phyloP scores from a whole-genome alignment of 2,888 invertebrate genomes.

The Serrognathus titanus region DNA sequence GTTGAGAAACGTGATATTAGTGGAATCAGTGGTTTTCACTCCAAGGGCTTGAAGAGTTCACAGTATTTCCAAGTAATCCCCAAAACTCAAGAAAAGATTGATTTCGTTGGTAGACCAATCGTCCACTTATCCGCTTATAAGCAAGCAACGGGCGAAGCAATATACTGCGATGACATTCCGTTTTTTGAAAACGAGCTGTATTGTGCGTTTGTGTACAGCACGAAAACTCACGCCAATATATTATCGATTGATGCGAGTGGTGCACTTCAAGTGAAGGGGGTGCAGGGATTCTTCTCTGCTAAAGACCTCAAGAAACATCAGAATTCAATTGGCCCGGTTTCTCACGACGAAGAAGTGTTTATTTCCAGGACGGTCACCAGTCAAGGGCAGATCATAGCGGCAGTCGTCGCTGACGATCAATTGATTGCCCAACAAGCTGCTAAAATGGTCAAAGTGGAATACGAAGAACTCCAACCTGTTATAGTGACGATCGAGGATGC shows the following conservation, averaged over 20 bases:
- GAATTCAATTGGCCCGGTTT: conserved; percentile 67
- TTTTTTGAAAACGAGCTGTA: conserved; percentile 73
- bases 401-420: conserved; percentile 75
- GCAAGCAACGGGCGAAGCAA: conserved; percentile 89
- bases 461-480: conserved; percentile 76
- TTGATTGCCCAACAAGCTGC: conserved; percentile 79
- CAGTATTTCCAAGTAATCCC: conserved; percentile 64
- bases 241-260: conserved; percentile 68
- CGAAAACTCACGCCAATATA: conserved; percentile 78
- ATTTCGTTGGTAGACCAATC: conserved; percentile 62
- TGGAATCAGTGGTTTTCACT: conserved; percentile 58
- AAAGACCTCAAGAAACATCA: conserved; percentile 70
- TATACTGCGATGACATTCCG: conserved; percentile 89
- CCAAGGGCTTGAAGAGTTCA: conserved; percentile 61
- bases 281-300: conserved; percentile 75
- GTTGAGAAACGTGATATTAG: conserved; percentile 53
- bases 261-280: conserved; percentile 74
- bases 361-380: conserved; percentile 72
- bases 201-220: conserved; percentile 75
- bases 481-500: conserved; percentile 89
- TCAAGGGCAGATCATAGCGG: conserved; percentile 82
- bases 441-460: conserved; percentile 72
- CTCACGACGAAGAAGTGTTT: conserved; percentile 83
- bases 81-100: conserved; percentile 57
- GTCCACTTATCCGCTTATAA: conserved; percentile 80